These are phyloP conservation scores for Pygoscelis antarcticus DNA, from an alignment of 2,113 vertebrate genomes.

Conservation along the genomic window DNA sequence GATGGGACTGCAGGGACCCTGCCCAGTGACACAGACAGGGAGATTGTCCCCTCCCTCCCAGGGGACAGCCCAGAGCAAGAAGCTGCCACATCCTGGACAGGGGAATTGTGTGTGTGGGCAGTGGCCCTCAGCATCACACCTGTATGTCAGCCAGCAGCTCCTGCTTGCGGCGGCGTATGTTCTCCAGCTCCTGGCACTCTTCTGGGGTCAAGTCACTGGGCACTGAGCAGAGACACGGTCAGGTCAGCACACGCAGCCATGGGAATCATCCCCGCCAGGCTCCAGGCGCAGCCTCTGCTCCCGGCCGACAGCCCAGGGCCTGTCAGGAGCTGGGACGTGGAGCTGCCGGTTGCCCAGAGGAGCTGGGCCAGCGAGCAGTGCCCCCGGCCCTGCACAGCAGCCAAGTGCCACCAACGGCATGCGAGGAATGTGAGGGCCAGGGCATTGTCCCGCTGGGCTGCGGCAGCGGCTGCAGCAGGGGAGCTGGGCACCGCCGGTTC, in stretches of 20 bases:
- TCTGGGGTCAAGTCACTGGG: slow-evolving; percentile 94
- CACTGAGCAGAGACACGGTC: slow-evolving; percentile 67
- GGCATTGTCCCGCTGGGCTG: background rate
- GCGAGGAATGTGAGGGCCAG: background rate
- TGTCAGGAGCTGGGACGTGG: rapidly evolving
- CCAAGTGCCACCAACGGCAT: background rate
- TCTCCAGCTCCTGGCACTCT: slow-evolving; percentile 94
- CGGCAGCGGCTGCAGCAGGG: background rate
- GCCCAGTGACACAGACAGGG: background rate
- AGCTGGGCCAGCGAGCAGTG: rapidly evolving
- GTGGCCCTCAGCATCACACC: slow-evolving; percentile 69
- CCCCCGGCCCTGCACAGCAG: background rate
- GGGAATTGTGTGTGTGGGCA: rapidly evolving
- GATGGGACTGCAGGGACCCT: no score
- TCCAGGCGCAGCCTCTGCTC: background rate
- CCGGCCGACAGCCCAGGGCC: background rate
- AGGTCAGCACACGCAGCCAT: rapidly evolving
- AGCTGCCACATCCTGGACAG: background rate
- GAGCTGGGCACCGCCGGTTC: background rate
- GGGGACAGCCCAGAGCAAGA: background rate
- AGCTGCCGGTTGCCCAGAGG: background rate
- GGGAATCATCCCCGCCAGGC: background rate
- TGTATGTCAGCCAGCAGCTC: slow-evolving; percentile 98
- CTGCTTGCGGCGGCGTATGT: slow-evolving; percentile 93
- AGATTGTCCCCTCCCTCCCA: background rate